Conservation (phyloP, 2,113 vertebrate species). For the Lipotes vexillifer region DNA sequence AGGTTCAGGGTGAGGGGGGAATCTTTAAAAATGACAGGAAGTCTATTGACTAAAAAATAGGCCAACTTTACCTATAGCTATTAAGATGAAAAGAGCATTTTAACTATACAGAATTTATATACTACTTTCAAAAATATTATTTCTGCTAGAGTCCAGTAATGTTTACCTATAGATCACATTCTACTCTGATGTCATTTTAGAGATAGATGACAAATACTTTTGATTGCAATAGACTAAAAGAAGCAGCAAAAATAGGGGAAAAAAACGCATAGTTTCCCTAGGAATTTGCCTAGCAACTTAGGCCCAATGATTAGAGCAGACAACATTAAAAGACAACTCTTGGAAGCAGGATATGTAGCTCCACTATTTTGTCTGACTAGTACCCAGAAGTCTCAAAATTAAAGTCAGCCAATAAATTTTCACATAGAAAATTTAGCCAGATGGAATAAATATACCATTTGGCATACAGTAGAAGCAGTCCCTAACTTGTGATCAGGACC, state of each 20-base stretch:
- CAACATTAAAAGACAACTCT: neutral
- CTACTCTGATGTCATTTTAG: neutral
- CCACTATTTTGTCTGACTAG: neutral
- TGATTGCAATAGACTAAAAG: neutral
- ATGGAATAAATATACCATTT: neutral
- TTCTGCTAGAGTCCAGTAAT: neutral
- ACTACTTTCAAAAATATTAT: constrained; percentile 32
- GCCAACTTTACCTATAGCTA: neutral
- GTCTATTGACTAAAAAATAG: neutral
- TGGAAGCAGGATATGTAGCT: neutral
- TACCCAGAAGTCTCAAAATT: constrained; percentile 15
- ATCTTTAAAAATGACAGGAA: constrained; percentile 9
- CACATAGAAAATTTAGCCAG: neutral
- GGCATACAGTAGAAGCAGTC: neutral
- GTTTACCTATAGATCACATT: constrained; percentile 25
- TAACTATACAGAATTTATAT: neutral
- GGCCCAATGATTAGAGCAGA: neutral
- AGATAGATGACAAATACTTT: neutral
- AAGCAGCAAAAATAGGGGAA: neutral
- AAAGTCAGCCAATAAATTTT: constrained; percentile 2
- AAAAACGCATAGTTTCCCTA: neutral
- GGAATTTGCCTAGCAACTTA: neutral
- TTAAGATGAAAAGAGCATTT: neutral
- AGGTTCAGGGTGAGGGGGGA: neutral
- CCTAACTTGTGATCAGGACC: neutral